Percentiles rank a stretch among this genome's conserved stretches.
These are phyloP conservation scores for Tryphoninae sp. DNA, from an alignment of 2,888 invertebrate species.

Conservation along the genomic window DNA sequence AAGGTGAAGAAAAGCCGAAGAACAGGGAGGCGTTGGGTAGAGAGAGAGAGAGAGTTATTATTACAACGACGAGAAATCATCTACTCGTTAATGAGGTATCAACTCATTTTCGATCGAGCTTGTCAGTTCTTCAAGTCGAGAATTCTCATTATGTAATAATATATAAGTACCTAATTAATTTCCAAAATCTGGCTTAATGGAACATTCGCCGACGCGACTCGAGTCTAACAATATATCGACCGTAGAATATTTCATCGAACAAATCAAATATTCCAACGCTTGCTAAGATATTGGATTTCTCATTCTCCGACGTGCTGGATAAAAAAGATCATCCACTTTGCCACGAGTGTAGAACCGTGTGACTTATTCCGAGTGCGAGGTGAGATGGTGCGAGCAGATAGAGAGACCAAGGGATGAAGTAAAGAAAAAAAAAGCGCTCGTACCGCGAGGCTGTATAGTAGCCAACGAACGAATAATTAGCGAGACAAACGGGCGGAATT, in stretches of 20 bases:
- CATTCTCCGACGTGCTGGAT: background rate
- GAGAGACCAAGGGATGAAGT: slow-evolving; percentile 11
- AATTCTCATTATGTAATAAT: too few species aligned
- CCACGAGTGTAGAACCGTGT: background rate
- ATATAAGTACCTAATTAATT: too few species aligned
- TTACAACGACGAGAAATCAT: background rate
- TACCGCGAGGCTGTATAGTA: slow-evolving; percentile 42
- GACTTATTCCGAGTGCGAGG: slow-evolving; percentile 33
- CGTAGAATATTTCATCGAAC: background rate
- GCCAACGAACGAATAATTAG: slow-evolving; percentile 73
- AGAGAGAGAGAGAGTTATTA: background rate
- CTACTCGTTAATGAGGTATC: background rate
- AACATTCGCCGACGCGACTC: too few species aligned
- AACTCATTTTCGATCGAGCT: too few species aligned
- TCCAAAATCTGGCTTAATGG: too few species aligned
- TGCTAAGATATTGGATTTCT: background rate
- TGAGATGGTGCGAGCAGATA: slow-evolving; percentile 34
- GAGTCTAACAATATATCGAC: background rate
- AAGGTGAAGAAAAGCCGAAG: background rate
- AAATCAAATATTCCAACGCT: background rate
- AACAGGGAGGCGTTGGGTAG: background rate
- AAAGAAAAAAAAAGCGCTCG: background rate
- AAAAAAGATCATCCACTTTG: background rate
- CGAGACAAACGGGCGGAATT: slow-evolving; percentile 75
- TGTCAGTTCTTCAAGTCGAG: too few species aligned